phyloP scores from a whole-genome alignment of 2,888 invertebrate species.

The Eilema sororculum region DNA sequence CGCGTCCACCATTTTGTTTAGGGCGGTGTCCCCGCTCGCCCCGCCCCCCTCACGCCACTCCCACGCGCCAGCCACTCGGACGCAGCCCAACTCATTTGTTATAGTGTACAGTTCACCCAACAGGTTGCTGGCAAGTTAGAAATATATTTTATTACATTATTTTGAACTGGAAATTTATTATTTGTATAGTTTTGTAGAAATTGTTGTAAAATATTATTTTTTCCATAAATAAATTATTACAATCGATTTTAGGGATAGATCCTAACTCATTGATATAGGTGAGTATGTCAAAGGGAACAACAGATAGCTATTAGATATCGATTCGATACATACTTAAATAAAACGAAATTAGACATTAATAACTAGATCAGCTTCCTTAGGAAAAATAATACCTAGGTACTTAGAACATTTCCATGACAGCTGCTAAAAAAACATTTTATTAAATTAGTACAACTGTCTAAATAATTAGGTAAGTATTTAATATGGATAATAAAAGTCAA shows the following conservation, averaged over 20 bases:
- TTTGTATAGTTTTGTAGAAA: not conserved
- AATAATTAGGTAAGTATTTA: not conserved
- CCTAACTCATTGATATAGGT: not conserved
- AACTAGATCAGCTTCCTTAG: not conserved
- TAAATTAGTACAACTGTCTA: not conserved
- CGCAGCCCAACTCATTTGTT: constrained; percentile 86
- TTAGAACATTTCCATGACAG: not conserved
- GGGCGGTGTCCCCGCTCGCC: constrained; percentile 85
- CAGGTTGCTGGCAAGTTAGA: constrained; percentile 60
- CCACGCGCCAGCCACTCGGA: constrained; percentile 81
- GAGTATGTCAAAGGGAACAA: not conserved
- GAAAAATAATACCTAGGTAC: not conserved
- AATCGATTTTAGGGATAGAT: not conserved
- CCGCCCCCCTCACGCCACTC: constrained; percentile 85
- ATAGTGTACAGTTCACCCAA: constrained; percentile 76
- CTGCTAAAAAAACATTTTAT: not conserved
- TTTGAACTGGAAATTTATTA: not conserved
- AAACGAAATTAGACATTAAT: not conserved
- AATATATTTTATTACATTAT: constrained; percentile 15
- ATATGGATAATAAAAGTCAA: not conserved
- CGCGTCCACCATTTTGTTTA: constrained; percentile 87
- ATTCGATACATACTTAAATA: too few relatives aligned
- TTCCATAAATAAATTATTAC: not conserved
- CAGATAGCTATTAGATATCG: too few relatives aligned
- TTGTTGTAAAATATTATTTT: not conserved